Evolutionary conservation across 2,113 vertebrate species (phyloP), one percentile per base, ranked within the genome.

Genomic region (Prunella himalayana): DNA sequence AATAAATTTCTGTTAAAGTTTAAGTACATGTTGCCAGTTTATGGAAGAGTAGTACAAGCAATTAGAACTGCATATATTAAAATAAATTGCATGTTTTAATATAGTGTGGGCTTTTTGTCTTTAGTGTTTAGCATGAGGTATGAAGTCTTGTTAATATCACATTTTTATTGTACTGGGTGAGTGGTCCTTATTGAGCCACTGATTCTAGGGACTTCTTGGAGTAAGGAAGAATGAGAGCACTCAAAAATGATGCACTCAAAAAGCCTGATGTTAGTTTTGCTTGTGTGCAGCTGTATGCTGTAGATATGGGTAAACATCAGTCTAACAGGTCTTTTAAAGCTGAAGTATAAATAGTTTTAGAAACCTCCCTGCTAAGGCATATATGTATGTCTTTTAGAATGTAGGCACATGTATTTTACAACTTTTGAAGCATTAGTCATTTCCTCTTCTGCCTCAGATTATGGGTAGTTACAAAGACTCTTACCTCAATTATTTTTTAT

Each of bases 1-100:
- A 98, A 96, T 97, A 97, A 97, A 95, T 95, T 97, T 96, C n/a
- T 96, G 47, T 93, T 73, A 75, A 83, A 87, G 94, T 75, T 86
- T 73, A 80, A 94, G 15, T 82, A 56, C 10, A 16, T 78, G 37
- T 39, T 93, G 41, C 47, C 66, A 39, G 65, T 54, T 87, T 91
- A 49, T 54, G 39, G n/a, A 87, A 50, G 18, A 77, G 66, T 84
- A 57, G 6, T 69, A 25, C 20, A 35, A 53, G 79, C 54, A 30
- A 42, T 42, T 76, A 37, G 14, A 63, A 82, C 14, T 75, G 30
- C 57, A 56, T 93, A 17, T 81, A 31, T 56, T 77, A 42, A 90
- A 86, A 60, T 63, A 33, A 54, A 44, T 53, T 50, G 30, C 31
- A 21, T 82, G 33, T 60, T 82, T 88, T 65, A 31, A 37, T 75